Base-by-base conservation (phyloP, 2,888 invertebrate species). In the Oligia latruncula region DNA sequence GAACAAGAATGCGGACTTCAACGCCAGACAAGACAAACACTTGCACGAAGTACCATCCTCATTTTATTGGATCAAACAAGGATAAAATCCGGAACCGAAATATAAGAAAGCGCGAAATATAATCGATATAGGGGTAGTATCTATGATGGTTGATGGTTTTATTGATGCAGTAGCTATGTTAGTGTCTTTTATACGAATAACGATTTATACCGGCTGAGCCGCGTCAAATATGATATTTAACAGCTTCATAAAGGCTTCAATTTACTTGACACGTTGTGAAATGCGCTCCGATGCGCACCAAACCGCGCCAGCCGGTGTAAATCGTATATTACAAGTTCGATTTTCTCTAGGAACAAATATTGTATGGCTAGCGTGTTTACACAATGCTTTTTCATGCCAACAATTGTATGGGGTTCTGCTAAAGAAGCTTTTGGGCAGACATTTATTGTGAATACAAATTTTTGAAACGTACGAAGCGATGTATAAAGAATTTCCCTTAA, bases 1-100 rank as follows among this genome's bases (percentile, higher is more conserved):
- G 5, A 71, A 77, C 62, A 64, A 65, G 66, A 71, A 74, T 62
- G 73, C 74, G 70, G 60, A 86, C n/a, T 60, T 67, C 74, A 20
- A 58, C n/a, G 62, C 55, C 60, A 60, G 58, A 72, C 74, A 82
- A 74, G 74, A 82, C 64, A 84, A 84, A 86, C 71, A 78, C 71
- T 86, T 77, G 17, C 17, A 77, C 49, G 73, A 55, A 70, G 58
- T 73, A 74, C 71, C 71, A 67, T 65, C 55, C 40, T 60, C 70
- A 20, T 73, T 79, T 64, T 71, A 72, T 49, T 73, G 40, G 35
- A 72, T 55, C 46, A 74, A 49, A 40, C 17, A 67, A 71, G 74
- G 46, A 78, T 60, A 46, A 55, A 74, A 71, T 35, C 35, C 1
- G 35, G 9, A 35, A 52, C 20, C 46, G 23, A 35, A 67, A n/a